Percentiles rank a stretch among this genome's conserved stretches.
These are phyloP conservation scores for Coremacera marginata DNA, from an alignment of 2,888 invertebrate genomes.

Conservation along the genomic window DNA sequence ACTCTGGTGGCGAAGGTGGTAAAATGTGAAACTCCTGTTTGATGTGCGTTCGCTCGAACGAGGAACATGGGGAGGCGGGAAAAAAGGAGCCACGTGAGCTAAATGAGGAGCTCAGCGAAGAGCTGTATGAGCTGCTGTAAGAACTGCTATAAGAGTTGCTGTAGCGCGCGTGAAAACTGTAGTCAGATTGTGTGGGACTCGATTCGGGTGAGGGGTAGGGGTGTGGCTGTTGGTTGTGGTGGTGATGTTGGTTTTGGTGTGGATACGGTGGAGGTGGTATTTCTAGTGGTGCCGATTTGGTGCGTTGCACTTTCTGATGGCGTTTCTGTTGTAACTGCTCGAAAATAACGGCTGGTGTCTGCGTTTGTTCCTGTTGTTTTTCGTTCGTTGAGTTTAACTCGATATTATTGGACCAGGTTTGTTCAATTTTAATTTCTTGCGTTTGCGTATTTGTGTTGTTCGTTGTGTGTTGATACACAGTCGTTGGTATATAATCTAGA, in stretches of 20 bases:
- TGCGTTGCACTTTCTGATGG: slow-evolving; percentile 47
- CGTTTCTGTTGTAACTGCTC: slow-evolving; percentile 49
- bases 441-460: slow-evolving; percentile 20
- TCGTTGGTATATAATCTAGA: slow-evolving; percentile 57
- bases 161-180: slow-evolving; percentile 51
- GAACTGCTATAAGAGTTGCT: slow-evolving; percentile 49
- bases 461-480: slow-evolving; percentile 52
- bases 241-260: slow-evolving; percentile 39
- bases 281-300: slow-evolving; percentile 51
- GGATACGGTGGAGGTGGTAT: slow-evolving; percentile 62
- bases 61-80: slow-evolving; percentile 33
- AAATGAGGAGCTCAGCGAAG: slow-evolving; percentile 55
- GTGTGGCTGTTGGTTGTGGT: slow-evolving; percentile 45
- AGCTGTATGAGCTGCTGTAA: slow-evolving; percentile 53
- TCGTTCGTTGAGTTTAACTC: slow-evolving; percentile 37
- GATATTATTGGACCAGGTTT: slow-evolving; percentile 57
- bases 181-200: slow-evolving; percentile 65
- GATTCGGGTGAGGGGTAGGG: slow-evolving; percentile 65
- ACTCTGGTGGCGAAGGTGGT: slow-evolving; percentile 75
- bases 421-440: slow-evolving; percentile 67
- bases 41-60: slow-evolving; percentile 60
- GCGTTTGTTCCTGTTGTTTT: background rate
- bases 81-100: slow-evolving; percentile 53
- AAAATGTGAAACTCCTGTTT: slow-evolving; percentile 71
- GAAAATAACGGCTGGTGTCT: slow-evolving; percentile 43